Evolutionary conservation across 2,888 invertebrate genomes (phyloP), one percentile per base, ranked within the genome.

Genomic region (Lathronympha strigana): DNA sequence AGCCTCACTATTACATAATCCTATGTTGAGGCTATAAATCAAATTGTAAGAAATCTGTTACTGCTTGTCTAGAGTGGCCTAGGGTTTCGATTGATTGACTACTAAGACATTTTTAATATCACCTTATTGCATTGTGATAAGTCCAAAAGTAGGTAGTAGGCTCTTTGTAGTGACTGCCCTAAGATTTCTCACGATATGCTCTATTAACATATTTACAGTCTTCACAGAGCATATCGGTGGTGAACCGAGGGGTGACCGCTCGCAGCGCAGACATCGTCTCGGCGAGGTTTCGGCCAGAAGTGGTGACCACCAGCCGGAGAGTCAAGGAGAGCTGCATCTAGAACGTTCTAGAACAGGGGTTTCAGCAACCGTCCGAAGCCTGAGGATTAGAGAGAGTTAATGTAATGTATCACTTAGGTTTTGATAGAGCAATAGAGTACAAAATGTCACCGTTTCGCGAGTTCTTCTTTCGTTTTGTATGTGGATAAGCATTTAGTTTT

Each of bases 261-360:
- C 83, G 92, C 62, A 90, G 93, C 36, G 76, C 80, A 0, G 90
- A 90, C 74, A 87, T 90, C 51, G 94, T 94, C 68, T 94, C 95
- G 60, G 92, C 95, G 70, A 93, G 94, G 76, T 93, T 94, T 81
- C 94, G 95, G 74, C 95, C 95, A 55, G 96, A 96, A 87, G 94
- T 96, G 73, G 95, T 96, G 72, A 96, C 96, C 73, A 95, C 96
- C 67, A 95, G 96, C 68, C 94, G 96, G 87, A 94, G 95, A 83
- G 96, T 97, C 90, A 95, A 96, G 83, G 97, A 97, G 90, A 96
- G 96, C 91, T 97, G 96, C 94, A 97, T 97, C 94, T 97, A 96
- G 73, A 70, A 33, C 33, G 9, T 9, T 33, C 8, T 4, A 17
- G 40, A 17, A 17, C 9, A 15, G 36, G 9, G 5, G 28, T 28